Evolutionary conservation across 2,113 vertebrate species (phyloP).

Genomic region (Semicossyphus pulcher): DNA sequence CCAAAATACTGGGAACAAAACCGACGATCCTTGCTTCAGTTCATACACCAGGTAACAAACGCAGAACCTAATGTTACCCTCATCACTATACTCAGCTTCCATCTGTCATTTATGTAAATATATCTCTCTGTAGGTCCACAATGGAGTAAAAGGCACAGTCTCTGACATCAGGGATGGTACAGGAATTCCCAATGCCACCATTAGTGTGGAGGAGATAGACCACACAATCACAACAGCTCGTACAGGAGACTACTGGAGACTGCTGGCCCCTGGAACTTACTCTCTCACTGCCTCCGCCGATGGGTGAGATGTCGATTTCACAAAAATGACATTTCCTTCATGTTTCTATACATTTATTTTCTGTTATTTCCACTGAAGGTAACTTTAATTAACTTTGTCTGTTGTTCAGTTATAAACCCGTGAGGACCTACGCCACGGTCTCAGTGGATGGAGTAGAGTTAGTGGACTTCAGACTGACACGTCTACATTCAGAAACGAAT

Average conservation of each 20-base stretch:
- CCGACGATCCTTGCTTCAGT: constrained; percentile 89
- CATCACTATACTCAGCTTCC: background rate
- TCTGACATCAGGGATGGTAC: constrained; percentile 87
- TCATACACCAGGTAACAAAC: constrained; percentile 90
- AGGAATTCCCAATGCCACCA: constrained; percentile 93
- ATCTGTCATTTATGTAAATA: background rate
- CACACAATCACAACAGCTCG: constrained; percentile 89
- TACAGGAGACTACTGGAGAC: constrained; percentile 96
- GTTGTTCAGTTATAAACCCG: constrained; percentile 86
- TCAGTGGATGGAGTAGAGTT: constrained; percentile 82
- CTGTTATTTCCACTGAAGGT: background rate
- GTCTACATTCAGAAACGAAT: constrained; percentile 69
- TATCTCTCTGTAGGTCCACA: constrained; percentile 88
- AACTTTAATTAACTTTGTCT: background rate
- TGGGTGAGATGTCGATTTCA: constrained; percentile 84
- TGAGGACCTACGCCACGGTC: constrained; percentile 86
- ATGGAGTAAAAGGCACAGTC: constrained; percentile 90
- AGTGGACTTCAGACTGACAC: constrained; percentile 91
- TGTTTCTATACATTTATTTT: background rate
- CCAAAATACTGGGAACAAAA: constrained; percentile 94
- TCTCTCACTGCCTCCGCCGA: constrained; percentile 90
- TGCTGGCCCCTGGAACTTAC: constrained; percentile 89
- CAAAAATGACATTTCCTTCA: background rate
- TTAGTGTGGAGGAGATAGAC: constrained; percentile 87
- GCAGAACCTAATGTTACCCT: background rate